Base-by-base conservation (phyloP, 1,140 invertebrate genomes). In the Drosophila ogumai region DNA sequence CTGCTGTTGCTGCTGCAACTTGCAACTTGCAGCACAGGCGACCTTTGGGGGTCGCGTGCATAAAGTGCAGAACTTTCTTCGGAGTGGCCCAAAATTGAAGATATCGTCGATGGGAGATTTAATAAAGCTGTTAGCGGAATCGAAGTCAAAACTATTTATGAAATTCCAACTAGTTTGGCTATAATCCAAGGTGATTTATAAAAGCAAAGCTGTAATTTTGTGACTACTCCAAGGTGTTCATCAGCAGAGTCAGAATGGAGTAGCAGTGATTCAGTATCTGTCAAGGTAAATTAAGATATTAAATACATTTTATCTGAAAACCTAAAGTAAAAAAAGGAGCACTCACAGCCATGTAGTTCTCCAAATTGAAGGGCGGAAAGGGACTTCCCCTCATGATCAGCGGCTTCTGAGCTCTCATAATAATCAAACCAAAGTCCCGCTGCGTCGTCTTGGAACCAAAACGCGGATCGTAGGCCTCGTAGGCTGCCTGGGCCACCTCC, bases 11-110 rank as follows among this genome's bases (percentile, higher is more conserved):
- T 28, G 22, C 31, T 54, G 50, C 50, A n/a, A n/a, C n/a, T n/a
- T 22, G 34, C 52, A 36, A 36, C 52, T 55, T 36, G 52, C 34
- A 38, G 69, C 38, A 31, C 55, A 15, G 38, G 22, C 60, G 85
- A 87, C 80, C 84, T 87, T 60, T 69, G 34, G 64, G 84, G 84
- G 85, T 87, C 76, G 80, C 84, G 68, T 86, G 82, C 79, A 86
- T 86, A 82, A 86, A 79, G 81, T 72, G 69, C 75, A 25, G 69
- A 82, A 88, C 84, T 82, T 82, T 87, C 79, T 82, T 79, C 17
- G 13, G 13, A 64, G 36, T 60, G 60, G 36, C 61, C 61, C 36
- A 22, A 66, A 68, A 52, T 19, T n/a, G 12, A n/a, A n/a, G 60
- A 49, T 68, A 41, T 25, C 15, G 13, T 50, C 41, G 19, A 17